A percentile compares a stretch with the other conserved stretches of the same genome.
These are phyloP conservation scores for Ptilonorhynchus violaceus DNA, from an alignment of 2,113 vertebrate species.

Conservation along the genomic window DNA sequence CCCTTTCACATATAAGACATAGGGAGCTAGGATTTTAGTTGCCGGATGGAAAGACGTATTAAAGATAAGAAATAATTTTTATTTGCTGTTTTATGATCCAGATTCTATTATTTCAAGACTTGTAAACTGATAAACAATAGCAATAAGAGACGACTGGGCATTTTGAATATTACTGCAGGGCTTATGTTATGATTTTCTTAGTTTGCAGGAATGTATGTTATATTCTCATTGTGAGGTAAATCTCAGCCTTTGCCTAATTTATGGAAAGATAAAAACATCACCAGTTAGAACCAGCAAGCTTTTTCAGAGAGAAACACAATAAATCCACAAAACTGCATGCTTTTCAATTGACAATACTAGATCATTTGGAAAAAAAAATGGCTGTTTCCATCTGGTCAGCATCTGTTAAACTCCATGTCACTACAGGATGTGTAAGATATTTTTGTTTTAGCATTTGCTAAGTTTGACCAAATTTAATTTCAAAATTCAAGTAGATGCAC, in stretches of 20 bases:
- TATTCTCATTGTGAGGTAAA: not conserved
- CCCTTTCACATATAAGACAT: not conserved
- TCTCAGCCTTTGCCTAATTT: conserved; percentile 1
- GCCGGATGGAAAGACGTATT: not conserved
- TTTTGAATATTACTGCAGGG: not conserved
- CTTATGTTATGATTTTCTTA: not conserved
- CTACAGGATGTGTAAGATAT: not conserved
- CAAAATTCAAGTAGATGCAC: not conserved
- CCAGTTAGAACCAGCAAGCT: not conserved
- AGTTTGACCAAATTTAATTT: not conserved
- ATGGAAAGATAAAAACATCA: conserved; percentile 14
- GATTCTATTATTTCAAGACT: not conserved
- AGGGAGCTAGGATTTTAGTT: not conserved
- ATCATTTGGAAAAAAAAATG: not conserved
- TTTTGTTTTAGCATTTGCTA: not conserved
- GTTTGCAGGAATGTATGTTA: not conserved
- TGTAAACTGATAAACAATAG: not conserved
- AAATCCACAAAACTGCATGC: not conserved
- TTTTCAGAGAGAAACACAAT: not conserved
- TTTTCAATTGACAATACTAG: not conserved
- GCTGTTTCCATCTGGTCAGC: conserved; percentile 11
- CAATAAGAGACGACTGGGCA: not conserved
- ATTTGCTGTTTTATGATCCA: not conserved
- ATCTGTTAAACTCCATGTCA: not conserved
- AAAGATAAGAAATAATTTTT: conserved; percentile 1